Base-by-base conservation (phyloP, 1,140 invertebrate species). In the Drusus annulatus region DNA sequence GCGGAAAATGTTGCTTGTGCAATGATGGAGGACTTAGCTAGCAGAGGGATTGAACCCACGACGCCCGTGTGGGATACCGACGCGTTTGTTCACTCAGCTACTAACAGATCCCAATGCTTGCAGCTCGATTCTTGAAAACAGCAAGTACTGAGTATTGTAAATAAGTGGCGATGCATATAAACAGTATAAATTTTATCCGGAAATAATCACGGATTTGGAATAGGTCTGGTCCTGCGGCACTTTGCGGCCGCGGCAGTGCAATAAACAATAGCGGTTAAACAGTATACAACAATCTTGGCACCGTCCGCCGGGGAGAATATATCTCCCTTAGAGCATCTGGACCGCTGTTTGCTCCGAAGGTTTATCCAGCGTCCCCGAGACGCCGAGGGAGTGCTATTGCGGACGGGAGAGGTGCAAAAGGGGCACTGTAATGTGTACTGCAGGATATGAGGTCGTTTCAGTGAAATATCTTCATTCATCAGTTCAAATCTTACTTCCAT, bases 291-390 rank as follows among this genome's bases (percentile, higher is more conserved):
- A 74, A 74, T 74, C 51, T 56, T 74, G 50, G 69, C 23, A 3
- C 17, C 16, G 50, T 51, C 75, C 75, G 31, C 19, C 36, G 60
- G 75, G 75, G 58, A 28, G 75, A 4, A 77, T 77, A 77, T 65
- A 77, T 77, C 75, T 77, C 58, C 28, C 19, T 77, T 77, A 77
- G 73, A 50, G 73, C 73, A 60, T 58, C 73, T 60, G 73, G 54
- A 56, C 73, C 52, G 54, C 19, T 58, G 52, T 75, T 58, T 75
- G 73, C 56, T 75, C 36, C 45, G 65, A 50, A 50, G 65, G 31
- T 69, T 45, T 45, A 45, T 69, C 65, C 65, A n/a, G 28, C n/a
- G 62, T 69, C 28, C 17, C 65, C 36, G 25, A 69, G 65, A 69
- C 13, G 65, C 65, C 76, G 73, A 28, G n/a, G 56, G 51, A 36